Conservation (phyloP, 2,113 vertebrate genomes). For the Mohoua ochrocephala region DNA sequence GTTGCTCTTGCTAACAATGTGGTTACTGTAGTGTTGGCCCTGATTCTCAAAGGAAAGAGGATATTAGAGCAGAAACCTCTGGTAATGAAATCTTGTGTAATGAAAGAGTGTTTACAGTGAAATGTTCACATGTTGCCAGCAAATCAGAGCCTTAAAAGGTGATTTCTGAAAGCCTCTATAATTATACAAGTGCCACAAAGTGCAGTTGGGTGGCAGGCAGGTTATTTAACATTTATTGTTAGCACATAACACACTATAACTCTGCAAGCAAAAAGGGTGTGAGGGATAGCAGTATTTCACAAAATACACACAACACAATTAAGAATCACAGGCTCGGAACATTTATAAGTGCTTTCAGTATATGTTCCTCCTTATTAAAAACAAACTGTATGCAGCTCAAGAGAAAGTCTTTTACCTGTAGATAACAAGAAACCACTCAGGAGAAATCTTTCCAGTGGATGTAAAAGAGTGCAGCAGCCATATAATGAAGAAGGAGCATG, state of each 20-base stretch:
- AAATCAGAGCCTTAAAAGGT: slow-evolving; percentile 10
- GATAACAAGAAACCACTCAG: neutral
- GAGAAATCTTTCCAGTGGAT: neutral
- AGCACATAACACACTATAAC: neutral
- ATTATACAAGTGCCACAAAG: neutral
- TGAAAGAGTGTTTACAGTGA: slow-evolving; percentile 36
- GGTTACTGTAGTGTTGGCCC: slow-evolving; percentile 7
- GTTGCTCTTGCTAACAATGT: slow-evolving; percentile 32
- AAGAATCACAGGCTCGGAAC: neutral
- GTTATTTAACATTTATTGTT: slow-evolving; percentile 32
- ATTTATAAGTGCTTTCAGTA: neutral
- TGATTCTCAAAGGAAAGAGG: slow-evolving; percentile 42
- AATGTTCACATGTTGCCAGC: neutral
- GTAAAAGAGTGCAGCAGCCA: neutral
- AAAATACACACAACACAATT: neutral
- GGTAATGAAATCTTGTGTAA: slow-evolving; percentile 47
- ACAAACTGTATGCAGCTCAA: neutral
- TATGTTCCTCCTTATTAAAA: neutral
- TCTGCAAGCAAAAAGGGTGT: neutral
- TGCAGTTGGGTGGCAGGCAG: neutral
- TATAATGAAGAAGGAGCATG: neutral
- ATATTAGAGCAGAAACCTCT: slow-evolving; percentile 48
- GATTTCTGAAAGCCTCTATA: slow-evolving; percentile 18
- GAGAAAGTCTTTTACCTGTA: neutral
- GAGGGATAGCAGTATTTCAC: neutral